phyloP scores from a whole-genome alignment of 2,113 vertebrate genomes.

The Gambusia holbrooki region DNA sequence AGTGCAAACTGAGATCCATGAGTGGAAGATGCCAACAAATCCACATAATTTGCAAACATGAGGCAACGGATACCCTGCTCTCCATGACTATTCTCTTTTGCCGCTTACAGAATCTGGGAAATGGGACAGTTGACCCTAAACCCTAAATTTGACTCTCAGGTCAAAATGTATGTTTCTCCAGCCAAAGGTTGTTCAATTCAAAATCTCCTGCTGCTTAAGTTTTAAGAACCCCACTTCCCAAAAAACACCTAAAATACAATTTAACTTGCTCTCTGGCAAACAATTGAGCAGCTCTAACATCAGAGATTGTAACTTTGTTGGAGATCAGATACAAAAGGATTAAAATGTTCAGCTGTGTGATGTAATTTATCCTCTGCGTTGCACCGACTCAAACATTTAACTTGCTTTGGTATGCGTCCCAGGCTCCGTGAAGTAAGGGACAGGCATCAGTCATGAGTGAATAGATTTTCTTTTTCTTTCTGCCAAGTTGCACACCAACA shows the following conservation, averaged over 20 bases:
- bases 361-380: not conserved
- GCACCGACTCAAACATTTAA: slow-evolving; percentile 7
- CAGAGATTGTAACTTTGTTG: not conserved
- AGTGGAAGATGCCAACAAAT: not conserved
- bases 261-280: slow-evolving; percentile 13
- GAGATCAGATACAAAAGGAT: too few relatives aligned
- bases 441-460: slow-evolving; percentile 20
- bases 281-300: not conserved
- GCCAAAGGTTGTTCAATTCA: not conserved
- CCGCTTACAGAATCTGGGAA: not conserved
- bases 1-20: not conserved
- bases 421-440: slow-evolving; percentile 23
- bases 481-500: slow-evolving; percentile 1
- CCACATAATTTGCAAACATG: not conserved
- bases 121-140: not conserved
- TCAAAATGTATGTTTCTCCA: not conserved
- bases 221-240: not conserved
- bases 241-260: not conserved
- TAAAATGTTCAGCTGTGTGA: not conserved
- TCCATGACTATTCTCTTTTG: not conserved
- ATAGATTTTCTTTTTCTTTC: slow-evolving; percentile 1
- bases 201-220: not conserved
- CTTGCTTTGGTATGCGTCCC: slow-evolving; percentile 47
- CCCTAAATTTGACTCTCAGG: not conserved
- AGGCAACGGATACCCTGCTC: not conserved